These are phyloP conservation scores for Leptoclinus maculatus DNA, from an alignment of 2,797 vertebrate species.

Conservation along the genomic window DNA sequence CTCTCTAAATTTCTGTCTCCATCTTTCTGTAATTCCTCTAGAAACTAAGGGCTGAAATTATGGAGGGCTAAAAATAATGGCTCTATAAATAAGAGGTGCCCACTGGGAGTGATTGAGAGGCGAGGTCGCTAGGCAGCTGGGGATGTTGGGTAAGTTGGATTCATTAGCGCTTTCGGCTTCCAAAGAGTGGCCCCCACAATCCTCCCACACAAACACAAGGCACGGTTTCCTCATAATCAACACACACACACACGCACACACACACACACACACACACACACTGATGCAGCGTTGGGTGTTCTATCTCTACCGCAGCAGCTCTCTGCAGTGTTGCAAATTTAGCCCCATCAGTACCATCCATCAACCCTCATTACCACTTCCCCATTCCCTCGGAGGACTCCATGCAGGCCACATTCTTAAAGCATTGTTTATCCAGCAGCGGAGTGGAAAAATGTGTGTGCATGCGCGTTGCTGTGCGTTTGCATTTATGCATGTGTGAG, in stretches of 20 bases:
- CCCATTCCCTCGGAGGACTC: conserved; percentile 31
- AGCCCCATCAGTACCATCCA: conserved; percentile 57
- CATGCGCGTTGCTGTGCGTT: conserved; percentile 10
- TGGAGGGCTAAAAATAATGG: conserved; percentile 80
- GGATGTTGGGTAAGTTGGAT: conserved; percentile 69
- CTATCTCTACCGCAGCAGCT: conserved; percentile 26
- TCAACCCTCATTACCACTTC: conserved; percentile 61
- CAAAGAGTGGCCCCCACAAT: conserved; percentile 51
- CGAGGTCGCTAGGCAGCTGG: conserved; percentile 67
- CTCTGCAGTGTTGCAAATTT: conserved; percentile 50
- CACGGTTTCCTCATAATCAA: conserved; percentile 26
- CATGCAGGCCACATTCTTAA: conserved; percentile 47
- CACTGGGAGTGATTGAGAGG: conserved; percentile 79
- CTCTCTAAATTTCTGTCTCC: conserved; percentile 22
- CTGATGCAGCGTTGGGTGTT: background rate
- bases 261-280: conserved; percentile 6
- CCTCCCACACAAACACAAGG: conserved; percentile 43
- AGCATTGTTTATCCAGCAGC: conserved; percentile 57
- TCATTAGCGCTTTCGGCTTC: conserved; percentile 62
- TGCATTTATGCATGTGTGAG: conserved; percentile 40
- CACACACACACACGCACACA: conserved; percentile 37
- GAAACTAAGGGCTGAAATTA: conserved; percentile 70
- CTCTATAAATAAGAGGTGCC: conserved; percentile 80
- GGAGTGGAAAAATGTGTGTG: conserved; percentile 52
- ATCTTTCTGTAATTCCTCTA: conserved; percentile 64